These are phyloP conservation scores for Taenaris catops DNA, from an alignment of 2,888 invertebrate species.

Conservation along the genomic window DNA sequence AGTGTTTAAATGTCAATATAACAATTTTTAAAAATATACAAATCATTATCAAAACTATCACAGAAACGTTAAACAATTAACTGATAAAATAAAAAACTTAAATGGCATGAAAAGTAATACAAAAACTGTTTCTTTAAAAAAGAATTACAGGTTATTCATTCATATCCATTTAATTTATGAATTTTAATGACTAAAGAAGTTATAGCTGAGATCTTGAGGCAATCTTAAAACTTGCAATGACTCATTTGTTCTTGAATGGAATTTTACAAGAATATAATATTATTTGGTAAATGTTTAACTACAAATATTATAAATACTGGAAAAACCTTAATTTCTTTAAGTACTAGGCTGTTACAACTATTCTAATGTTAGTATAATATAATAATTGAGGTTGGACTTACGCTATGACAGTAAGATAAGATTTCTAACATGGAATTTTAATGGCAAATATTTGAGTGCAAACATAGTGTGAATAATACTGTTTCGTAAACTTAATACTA, in stretches of 20 bases:
- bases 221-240: too few species aligned
- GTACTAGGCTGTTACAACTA: too few species aligned
- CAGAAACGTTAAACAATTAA: constrained; percentile 47
- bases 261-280: too few species aligned
- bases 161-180: too few species aligned
- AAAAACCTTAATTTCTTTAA: too few species aligned
- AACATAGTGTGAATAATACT: constrained; percentile 32
- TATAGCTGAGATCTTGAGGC: too few species aligned
- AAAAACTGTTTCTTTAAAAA: too few species aligned
- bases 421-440: constrained; percentile 35
- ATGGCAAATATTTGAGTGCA: constrained; percentile 41
- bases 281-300: too few species aligned
- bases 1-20: constrained; percentile 23
- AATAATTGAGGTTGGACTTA: constrained; percentile 21
- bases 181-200: too few species aligned
- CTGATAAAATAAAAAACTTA: too few species aligned
- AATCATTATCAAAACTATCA: constrained; percentile 40
- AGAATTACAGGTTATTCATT: too few species aligned
- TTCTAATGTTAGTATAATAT: not conserved
- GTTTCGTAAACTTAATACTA: constrained; percentile 26
- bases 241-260: constrained; percentile 1
- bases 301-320: too few species aligned
- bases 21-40: constrained; percentile 36
- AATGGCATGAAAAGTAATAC: constrained; percentile 21
- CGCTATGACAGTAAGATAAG: constrained; percentile 25